Evolutionary conservation across 2,113 vertebrate genomes (phyloP).

Genomic region (Callorhinus ursinus): DNA sequence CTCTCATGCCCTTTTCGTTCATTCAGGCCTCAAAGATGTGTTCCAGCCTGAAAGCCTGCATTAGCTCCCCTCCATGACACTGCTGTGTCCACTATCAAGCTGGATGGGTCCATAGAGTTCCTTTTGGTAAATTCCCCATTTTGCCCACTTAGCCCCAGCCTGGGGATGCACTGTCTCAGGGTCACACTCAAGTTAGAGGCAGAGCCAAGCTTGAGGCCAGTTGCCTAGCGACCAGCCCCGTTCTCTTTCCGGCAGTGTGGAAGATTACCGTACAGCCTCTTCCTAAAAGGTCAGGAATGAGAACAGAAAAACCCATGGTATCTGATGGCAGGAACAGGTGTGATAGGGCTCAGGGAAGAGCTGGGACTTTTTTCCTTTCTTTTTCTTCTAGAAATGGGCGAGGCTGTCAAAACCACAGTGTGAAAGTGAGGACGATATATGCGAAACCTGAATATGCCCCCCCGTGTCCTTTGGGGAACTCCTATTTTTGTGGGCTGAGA

Average conservation of each 20-base stretch:
- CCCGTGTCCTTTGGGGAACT: neutral
- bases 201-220: neutral
- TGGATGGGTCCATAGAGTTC: neutral
- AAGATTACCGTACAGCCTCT: neutral
- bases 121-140: neutral
- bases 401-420: neutral
- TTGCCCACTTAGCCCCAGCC: neutral
- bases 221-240: neutral
- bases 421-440: neutral
- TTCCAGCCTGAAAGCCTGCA: neutral
- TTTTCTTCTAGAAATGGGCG: neutral
- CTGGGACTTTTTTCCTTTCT: neutral
- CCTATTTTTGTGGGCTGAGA: neutral
- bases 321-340: neutral
- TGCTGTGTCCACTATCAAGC: neutral
- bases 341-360: neutral
- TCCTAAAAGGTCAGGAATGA: neutral
- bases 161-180: neutral
- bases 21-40: neutral
- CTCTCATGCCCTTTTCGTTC: neutral
- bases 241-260: neutral
- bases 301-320: neutral
- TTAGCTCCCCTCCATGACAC: neutral
- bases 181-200: neutral
- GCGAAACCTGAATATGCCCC: neutral